Percentiles rank a stretch among this genome's conserved stretches.
These are phyloP conservation scores for Ernsta delagoae DNA, from an alignment of 2,888 invertebrate genomes.

Conservation along the genomic window DNA sequence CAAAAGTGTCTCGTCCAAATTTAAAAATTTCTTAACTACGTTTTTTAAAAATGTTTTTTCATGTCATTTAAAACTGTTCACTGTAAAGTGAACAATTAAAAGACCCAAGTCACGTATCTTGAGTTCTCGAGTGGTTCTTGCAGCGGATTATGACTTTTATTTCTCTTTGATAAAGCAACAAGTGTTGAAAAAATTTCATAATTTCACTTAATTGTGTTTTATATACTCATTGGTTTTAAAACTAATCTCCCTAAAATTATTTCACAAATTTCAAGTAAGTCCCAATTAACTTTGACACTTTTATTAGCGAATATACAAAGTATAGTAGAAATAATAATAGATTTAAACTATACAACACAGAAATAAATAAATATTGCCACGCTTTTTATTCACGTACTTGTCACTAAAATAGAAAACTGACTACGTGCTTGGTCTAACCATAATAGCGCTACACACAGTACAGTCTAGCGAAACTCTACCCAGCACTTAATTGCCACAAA, in stretches of 20 bases:
- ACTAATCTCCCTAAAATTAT: too few species aligned
- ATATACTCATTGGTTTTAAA: too few species aligned
- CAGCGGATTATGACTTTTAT: constrained; percentile 20
- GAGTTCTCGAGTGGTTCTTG: constrained; percentile 6
- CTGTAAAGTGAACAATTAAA: constrained; percentile 20
- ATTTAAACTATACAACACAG: too few species aligned
- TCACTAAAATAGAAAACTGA: neutral
- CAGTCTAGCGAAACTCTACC: neutral
- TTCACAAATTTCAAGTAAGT: too few species aligned
- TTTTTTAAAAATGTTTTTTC: too few species aligned
- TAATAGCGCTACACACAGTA: neutral
- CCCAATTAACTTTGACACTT: too few species aligned
- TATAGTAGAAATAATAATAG: too few species aligned
- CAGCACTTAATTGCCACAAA: constrained; percentile 13
- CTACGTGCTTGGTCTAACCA: neutral
- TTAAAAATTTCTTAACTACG: too few species aligned
- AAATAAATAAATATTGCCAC: too few species aligned
- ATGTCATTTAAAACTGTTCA: too few species aligned
- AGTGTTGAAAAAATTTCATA: constrained; percentile 6
- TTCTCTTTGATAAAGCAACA: constrained; percentile 10
- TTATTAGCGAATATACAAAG: too few species aligned
- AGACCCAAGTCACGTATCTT: constrained; percentile 16
- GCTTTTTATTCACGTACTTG: too few species aligned
- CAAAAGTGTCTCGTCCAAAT: neutral
- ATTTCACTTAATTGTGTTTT: neutral